Evolutionary conservation across 2,888 invertebrate species (phyloP).

Genomic region (Agrochola lychnidis): DNA sequence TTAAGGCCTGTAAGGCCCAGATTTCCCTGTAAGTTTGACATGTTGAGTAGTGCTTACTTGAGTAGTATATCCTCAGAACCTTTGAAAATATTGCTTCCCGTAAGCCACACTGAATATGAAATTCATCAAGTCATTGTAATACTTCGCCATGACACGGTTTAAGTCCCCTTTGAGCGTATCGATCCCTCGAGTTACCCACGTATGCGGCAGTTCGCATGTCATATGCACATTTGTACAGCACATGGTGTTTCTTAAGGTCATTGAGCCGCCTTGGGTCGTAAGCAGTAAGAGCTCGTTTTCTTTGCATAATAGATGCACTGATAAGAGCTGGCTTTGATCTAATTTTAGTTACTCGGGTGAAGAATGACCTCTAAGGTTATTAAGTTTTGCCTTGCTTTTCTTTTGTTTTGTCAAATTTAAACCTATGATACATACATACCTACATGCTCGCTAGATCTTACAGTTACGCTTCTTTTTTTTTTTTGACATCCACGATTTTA

Average conservation of each 20-base stretch:
- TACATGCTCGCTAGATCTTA: not conserved
- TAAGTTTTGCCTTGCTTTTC: not conserved
- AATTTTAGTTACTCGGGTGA: not conserved
- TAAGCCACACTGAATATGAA: slow-evolving; percentile 4
- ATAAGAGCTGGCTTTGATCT: slow-evolving; percentile 18
- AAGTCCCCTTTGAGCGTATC: slow-evolving; percentile 41
- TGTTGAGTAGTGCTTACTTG: not conserved
- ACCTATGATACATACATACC: not conserved
- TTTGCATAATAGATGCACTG: slow-evolving; percentile 26
- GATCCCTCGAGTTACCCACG: slow-evolving; percentile 27
- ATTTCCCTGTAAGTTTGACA: not conserved
- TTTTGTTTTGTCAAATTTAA: not conserved
- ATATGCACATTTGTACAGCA: slow-evolving; percentile 49
- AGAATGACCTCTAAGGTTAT: not conserved
- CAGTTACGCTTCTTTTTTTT: no score
- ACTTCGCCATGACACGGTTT: slow-evolving; percentile 26
- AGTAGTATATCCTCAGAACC: not conserved
- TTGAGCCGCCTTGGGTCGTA: slow-evolving; percentile 26
- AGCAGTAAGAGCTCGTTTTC: slow-evolving; percentile 21
- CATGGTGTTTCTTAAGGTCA: slow-evolving; percentile 39
- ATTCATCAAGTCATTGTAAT: slow-evolving; percentile 24
- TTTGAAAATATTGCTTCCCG: not conserved
- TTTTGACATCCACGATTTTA: no score
- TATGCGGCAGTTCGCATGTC: slow-evolving; percentile 51
- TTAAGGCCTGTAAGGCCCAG: not conserved